phyloP scores from a whole-genome alignment of 2,113 vertebrate species.

The Pachyramphus minor region DNA sequence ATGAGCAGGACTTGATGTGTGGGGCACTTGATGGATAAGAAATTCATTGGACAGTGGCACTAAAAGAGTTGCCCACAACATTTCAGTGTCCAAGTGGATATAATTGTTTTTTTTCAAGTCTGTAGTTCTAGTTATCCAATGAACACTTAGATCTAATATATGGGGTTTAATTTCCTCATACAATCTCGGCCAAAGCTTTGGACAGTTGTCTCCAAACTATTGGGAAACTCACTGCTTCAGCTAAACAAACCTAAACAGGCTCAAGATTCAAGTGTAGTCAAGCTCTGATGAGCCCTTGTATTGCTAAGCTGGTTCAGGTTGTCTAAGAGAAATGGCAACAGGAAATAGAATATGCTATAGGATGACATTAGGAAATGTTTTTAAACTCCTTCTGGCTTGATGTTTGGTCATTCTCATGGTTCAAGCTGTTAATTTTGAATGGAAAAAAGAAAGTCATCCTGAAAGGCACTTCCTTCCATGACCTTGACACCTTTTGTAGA shows the following conservation, averaged over 20 bases:
- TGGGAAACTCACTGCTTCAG: not conserved
- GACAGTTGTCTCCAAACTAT: not conserved
- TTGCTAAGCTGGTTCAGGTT: not conserved
- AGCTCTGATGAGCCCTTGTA: not conserved
- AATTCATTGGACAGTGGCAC: not conserved
- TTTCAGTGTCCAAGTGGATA: not conserved
- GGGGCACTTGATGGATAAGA: not conserved
- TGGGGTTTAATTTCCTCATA: not conserved
- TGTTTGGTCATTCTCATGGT: not conserved
- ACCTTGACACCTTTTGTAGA: not conserved
- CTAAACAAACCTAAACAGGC: not conserved
- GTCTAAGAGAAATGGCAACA: not conserved
- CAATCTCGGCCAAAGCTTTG: not conserved
- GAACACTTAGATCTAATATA: not conserved
- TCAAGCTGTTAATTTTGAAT: not conserved
- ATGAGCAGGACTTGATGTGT: not conserved
- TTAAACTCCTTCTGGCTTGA: not conserved
- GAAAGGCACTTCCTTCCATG: not conserved
- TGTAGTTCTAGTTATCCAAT: not conserved
- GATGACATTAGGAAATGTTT: not conserved
- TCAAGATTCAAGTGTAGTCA: not conserved
- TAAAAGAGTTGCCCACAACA: not conserved
- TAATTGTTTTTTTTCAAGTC: not conserved
- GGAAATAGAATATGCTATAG: not conserved
- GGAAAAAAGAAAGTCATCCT: not conserved